Percentiles rank a stretch among this genome's conserved stretches.
These are phyloP conservation scores for Varanus salvator DNA, from an alignment of 2,113 vertebrate genomes.

Conservation along the genomic window DNA sequence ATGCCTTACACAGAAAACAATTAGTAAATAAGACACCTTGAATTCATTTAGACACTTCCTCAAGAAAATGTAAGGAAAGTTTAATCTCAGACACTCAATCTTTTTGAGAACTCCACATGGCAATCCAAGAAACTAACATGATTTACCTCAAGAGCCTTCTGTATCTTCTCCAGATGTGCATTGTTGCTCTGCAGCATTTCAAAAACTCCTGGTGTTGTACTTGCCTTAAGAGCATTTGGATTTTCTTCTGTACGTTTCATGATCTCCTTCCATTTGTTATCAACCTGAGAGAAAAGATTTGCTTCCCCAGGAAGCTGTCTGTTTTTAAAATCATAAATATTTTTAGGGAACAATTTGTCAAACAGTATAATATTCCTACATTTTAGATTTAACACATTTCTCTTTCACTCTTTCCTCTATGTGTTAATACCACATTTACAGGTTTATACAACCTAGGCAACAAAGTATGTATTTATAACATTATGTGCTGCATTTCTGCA, in stretches of 20 bases:
- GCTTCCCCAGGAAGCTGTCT: slow-evolving; percentile 75
- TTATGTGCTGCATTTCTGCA: background rate
- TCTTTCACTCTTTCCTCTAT: background rate
- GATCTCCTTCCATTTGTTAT: slow-evolving; percentile 72
- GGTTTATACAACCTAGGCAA: background rate
- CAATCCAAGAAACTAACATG: background rate
- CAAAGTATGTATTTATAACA: background rate
- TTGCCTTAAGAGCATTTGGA: slow-evolving; percentile 66
- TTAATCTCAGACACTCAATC: background rate
- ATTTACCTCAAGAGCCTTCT: slow-evolving; percentile 77
- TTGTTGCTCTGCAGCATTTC: slow-evolving; percentile 69
- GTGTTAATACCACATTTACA: background rate
- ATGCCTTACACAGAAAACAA: too few species aligned
- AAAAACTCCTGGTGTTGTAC: slow-evolving; percentile 55
- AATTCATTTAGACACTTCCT: background rate
- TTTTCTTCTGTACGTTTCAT: slow-evolving; percentile 65
- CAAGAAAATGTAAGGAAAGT: background rate
- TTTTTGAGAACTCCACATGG: background rate
- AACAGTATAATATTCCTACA: background rate
- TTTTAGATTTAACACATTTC: background rate
- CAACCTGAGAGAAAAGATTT: slow-evolving; percentile 68
- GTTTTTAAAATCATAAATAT: slow-evolving; percentile 42
- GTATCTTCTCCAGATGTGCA: slow-evolving; percentile 68
- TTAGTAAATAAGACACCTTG: too few species aligned
- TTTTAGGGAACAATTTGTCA: slow-evolving; percentile 1